Base-by-base conservation (phyloP, 2,797 vertebrate genomes). In the Artibeus jamaicensis region DNA sequence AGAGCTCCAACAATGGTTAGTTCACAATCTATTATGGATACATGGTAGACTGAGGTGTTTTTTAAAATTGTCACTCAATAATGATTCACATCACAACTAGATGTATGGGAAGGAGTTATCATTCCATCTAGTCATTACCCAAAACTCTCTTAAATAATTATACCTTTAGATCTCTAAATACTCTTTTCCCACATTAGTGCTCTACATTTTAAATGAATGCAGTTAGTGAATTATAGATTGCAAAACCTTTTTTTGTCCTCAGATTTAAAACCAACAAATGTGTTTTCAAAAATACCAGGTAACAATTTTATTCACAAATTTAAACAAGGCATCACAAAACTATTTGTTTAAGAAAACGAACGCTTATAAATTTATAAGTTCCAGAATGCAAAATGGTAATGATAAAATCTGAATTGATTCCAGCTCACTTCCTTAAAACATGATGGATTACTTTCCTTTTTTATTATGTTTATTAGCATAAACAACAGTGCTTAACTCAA, bases 281-380 rank as follows among this genome's bases (percentile, higher is more conserved):
- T 46, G 55, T 77, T 53, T 34, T 78, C 34, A 94, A 92, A 65
- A 96, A 67, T n/a, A 57, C 93, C 91, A 98, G 0, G 0, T 97
- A 95, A 96, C 0, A 12, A 94, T 98, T 97, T 98, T 98, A 99
- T 98, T 98, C 97, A 98, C 97, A 98, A 96, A 96, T 32, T 62
- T 98, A 76, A 98, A 95, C 98, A 98, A 98, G 96, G 85, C 91
- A 96, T 97, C 98, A 98, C 96, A 98, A 98, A 98, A 97, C 1
- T 0, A 94, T 97, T 97, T 98, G 91, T 91, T 97, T 95, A 97
- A 93, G 86, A 88, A 95, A 95, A 82, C n/a, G 96, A 96, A 97
- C 97, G 98, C 98, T 97, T 98, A 98, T 97, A 98, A 78, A 93
- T 84, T 71, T 73, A 91, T 95, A 93, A 94, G 89, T 96, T 97